Evolutionary conservation across 2,797 vertebrate species (phyloP), one percentile per base, ranked within the genome.

Genomic region (Lophotriccus pileatus): DNA sequence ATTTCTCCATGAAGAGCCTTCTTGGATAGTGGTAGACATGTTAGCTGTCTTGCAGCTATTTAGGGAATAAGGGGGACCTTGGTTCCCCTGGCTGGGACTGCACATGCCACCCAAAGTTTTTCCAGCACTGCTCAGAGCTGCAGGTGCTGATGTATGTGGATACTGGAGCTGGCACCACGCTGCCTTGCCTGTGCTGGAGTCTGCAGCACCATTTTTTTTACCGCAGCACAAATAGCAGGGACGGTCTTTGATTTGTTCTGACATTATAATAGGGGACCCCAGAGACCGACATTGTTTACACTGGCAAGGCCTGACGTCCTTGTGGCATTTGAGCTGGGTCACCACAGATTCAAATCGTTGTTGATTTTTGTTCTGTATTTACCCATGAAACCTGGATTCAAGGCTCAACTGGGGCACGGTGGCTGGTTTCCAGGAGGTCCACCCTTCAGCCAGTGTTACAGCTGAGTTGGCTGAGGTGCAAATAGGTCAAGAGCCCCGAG

Each of bases 391-490:
- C 39, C 64, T 9, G 24, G 84, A 67, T 70, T 55, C 3, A 5
- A 83, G 37, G 72, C 87, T 96, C 92, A 74, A 36, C 41, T 94
- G 46, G 30, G 90, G 43, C 68, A 90, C 3, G 0, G 76, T 30
- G 43, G 37, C 73, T 81, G 50, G 22, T 70, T 93, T 92, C 86
- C 95, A 78, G 37, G 50, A 94, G 95, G 95, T 86, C 73, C 24
- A 64, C 83, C 94, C 91, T 50, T 95, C 89, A 96, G 93, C 85
- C 93, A 95, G 84, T 97, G 97, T 97, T 97, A 95, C 96, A 97
- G 95, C 86, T 94, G 96, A 97, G 73, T 96, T 97, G 95, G 89
- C 86, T 4, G 62, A 93, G 94, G 94, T 94, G 95, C 92, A 95
- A 90, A 96, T 87, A 96, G 96, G 96, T 96, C 96, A 96, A 95